These are phyloP conservation scores for Puma concolor DNA, from an alignment of 2,113 vertebrate genomes.

Conservation along the genomic window DNA sequence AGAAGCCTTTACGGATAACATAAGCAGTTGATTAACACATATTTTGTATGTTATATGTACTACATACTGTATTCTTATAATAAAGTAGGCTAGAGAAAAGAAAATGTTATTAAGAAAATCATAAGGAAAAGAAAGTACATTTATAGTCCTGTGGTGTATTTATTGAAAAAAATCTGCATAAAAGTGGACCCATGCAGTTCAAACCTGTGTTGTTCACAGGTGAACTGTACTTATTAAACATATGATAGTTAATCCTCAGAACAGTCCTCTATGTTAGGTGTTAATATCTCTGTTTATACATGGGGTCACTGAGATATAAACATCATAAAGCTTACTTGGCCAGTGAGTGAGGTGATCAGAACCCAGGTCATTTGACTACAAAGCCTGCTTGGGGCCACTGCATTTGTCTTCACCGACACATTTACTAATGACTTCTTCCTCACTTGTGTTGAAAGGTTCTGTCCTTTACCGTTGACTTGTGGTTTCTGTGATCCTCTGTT, in stretches of 20 bases:
- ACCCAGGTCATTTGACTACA: background rate
- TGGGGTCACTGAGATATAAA: background rate
- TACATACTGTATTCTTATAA: background rate
- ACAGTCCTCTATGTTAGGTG: background rate
- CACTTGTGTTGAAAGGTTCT: background rate
- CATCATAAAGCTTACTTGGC: background rate
- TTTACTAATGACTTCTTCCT: background rate
- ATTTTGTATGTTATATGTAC: background rate
- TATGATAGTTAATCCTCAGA: background rate
- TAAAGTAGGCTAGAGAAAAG: background rate
- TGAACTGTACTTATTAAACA: background rate
- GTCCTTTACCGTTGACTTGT: background rate
- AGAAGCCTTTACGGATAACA: background rate
- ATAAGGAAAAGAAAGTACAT: background rate
- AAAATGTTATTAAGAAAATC: background rate
- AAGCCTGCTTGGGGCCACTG: background rate
- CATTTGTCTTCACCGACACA: background rate
- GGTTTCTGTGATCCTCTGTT: background rate
- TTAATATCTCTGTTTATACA: background rate
- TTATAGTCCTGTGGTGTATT: background rate
- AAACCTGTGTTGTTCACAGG: background rate
- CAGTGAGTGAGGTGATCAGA: background rate
- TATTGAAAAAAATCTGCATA: background rate
- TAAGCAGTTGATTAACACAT: background rate
- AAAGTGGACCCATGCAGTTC: background rate